A percentile compares a stretch with the other conserved stretches of the same genome.
Conservation (phyloP, 1,140 invertebrate species). For the Drosophila truncata region DNA sequence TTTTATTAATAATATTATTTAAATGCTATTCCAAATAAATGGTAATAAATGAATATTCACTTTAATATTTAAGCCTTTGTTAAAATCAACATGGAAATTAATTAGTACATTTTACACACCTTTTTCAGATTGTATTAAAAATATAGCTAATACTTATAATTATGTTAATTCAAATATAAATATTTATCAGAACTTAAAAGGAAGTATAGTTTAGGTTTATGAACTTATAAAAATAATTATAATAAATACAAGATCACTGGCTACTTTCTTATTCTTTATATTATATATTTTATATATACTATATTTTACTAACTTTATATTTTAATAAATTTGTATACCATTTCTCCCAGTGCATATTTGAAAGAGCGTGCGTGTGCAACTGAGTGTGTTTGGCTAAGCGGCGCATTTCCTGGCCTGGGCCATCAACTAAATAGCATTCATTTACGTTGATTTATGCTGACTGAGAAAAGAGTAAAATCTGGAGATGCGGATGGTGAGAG, state of each 20-base stretch:
- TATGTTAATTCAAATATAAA: background rate
- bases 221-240: background rate
- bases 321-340: background rate
- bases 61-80: no score
- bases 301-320: background rate
- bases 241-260: background rate
- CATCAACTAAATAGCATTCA: constrained; percentile 84
- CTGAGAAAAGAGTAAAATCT: constrained; percentile 51
- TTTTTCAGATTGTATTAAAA: background rate
- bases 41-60: background rate
- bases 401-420: constrained; percentile 77
- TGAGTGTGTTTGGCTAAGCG: constrained; percentile 67
- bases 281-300: no score
- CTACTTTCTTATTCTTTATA: background rate
- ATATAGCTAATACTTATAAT: no score
- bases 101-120: background rate
- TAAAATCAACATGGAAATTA: background rate
- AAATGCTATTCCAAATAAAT: background rate
- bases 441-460: constrained; percentile 82
- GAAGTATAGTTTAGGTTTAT: no score
- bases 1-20: no score
- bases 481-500: constrained; percentile 13
- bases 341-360: constrained; percentile 15
- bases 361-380: constrained; percentile 28
- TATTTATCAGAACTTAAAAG: background rate